Evolutionary conservation across 2,113 vertebrate species (phyloP).

Genomic region (Bubo blakistoni): DNA sequence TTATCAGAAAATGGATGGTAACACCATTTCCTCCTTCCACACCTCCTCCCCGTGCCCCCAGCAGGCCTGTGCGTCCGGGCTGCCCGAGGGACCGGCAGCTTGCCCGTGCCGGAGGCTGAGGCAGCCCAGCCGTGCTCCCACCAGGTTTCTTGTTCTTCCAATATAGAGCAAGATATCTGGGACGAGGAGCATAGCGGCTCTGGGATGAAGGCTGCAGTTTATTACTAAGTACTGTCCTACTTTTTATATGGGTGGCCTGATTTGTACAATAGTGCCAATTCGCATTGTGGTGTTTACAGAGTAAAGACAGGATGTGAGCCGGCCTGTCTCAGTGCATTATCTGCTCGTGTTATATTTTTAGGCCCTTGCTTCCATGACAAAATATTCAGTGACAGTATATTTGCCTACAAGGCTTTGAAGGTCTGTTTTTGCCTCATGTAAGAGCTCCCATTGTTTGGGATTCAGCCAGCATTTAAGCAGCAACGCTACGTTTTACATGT

Average conservation of each 20-base stretch:
- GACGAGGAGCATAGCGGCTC: accelerated
- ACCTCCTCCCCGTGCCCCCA: not conserved
- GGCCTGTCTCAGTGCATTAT: constrained; percentile 27
- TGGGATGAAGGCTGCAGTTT: not conserved
- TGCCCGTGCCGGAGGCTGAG: not conserved
- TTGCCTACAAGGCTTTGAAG: constrained; percentile 25
- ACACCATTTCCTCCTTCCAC: not conserved
- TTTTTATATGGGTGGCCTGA: not conserved
- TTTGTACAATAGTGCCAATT: not conserved
- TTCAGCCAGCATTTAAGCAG: not conserved
- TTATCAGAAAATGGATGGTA: not conserved
- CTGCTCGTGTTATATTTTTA: constrained; percentile 8
- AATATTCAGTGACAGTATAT: constrained; percentile 33
- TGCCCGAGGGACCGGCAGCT: not conserved
- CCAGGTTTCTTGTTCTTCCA: not conserved
- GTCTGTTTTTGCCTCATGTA: not conserved
- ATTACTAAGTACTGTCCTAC: not conserved
- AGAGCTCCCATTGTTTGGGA: not conserved
- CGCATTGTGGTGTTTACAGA: not conserved
- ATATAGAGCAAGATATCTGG: not conserved
- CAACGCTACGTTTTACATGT: not conserved
- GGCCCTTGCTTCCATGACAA: constrained; percentile 32
- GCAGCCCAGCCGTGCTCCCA: not conserved
- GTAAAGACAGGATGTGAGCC: not conserved
- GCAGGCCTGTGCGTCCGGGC: not conserved